These are phyloP conservation scores for Coreoperca whiteheadi DNA, from an alignment of 2,113 vertebrate species.

Conservation along the genomic window DNA sequence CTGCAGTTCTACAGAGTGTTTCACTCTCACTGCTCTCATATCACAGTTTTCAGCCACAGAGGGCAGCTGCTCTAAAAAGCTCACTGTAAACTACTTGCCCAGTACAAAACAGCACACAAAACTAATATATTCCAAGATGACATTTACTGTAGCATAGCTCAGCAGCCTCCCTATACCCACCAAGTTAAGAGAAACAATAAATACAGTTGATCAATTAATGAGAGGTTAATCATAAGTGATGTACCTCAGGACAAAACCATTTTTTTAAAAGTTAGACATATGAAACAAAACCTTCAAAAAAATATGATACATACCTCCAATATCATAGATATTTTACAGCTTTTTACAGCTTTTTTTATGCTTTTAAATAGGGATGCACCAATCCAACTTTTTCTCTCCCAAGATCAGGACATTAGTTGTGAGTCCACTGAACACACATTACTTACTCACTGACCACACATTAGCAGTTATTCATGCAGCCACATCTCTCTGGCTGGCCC, in stretches of 20 bases:
- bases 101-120: not conserved
- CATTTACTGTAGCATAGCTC: no score
- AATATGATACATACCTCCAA: not conserved
- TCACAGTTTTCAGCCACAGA: not conserved
- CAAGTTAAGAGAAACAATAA: not conserved
- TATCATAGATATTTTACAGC: not conserved
- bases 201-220: not conserved
- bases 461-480: not conserved
- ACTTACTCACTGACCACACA: constrained; percentile 1
- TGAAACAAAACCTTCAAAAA: not conserved
- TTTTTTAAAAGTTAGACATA: not conserved
- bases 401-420: not conserved
- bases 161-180: not conserved
- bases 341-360: not conserved
- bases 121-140: no score
- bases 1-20: no score
- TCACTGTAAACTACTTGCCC: not conserved
- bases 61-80: not conserved
- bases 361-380: not conserved
- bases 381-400: not conserved
- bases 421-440: not conserved
- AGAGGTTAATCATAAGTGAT: not conserved
- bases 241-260: not conserved
- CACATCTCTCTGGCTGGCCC: not conserved
- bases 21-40: no score